Conservation (phyloP, 1,140 invertebrate genomes). For the fruit fly (Drosophila melanogaster) region Release_6_plus_ISO1_MT NT_033779.5:17210001-17210500, state of each 20-base stretch:
- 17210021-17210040: slow-evolving; percentile 63
- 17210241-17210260: slow-evolving; percentile 19
- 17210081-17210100: slow-evolving; percentile 83
- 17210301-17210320: slow-evolving; percentile 15
- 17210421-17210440: neutral
- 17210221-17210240: neutral
- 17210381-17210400: slow-evolving; percentile 25
- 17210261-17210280: slow-evolving; percentile 60
- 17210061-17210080: slow-evolving; percentile 72
- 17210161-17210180: slow-evolving; percentile 72
- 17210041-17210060: slow-evolving; percentile 34
- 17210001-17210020: slow-evolving; percentile 68
- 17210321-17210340: slow-evolving; percentile 23
- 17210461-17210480: slow-evolving; percentile 4
- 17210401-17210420: slow-evolving; percentile 29
- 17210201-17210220: slow-evolving; percentile 60
- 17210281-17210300: slow-evolving; percentile 50
- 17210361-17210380: slow-evolving; percentile 38
- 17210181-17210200: slow-evolving; percentile 63
- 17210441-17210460: neutral
- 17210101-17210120: slow-evolving; percentile 62
- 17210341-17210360: slow-evolving; percentile 17
- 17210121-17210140: slow-evolving; percentile 2
- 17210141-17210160: slow-evolving; percentile 29
- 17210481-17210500: slow-evolving; percentile 8